Conservation (phyloP, 2,888 invertebrate genomes). For the Tortrix viridana region DNA sequence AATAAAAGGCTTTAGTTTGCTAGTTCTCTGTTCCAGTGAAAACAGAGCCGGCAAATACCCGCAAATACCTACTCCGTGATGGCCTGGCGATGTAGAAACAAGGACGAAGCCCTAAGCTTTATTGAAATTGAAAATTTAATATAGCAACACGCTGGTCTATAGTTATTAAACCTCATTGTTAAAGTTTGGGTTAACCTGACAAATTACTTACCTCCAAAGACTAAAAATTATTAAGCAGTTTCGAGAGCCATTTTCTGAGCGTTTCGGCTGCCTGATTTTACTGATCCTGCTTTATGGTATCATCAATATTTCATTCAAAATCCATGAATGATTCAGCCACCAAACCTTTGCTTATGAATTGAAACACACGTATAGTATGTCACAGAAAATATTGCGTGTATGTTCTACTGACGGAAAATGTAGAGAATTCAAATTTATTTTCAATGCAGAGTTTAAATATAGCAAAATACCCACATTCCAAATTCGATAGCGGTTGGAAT, state of each 20-base stretch:
- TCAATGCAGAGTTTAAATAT: not conserved
- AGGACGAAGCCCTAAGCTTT: not conserved
- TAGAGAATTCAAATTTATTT: not conserved
- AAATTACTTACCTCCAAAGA: not conserved
- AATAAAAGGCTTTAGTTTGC: slow-evolving; percentile 8
- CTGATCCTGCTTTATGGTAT: no score
- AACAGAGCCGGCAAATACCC: slow-evolving; percentile 13
- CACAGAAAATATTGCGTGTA: no score
- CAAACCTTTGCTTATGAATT: no score
- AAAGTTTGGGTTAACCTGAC: not conserved
- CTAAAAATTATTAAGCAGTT: no score
- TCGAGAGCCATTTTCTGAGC: no score
- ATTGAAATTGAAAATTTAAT: not conserved
- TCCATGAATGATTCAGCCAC: no score
- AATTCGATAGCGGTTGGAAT: no score
- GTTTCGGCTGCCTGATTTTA: no score
- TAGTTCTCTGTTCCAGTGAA: slow-evolving; percentile 2
- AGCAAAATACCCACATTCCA: not conserved
- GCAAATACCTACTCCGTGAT: slow-evolving; percentile 14
- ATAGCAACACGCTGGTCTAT: not conserved
- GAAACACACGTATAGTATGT: no score
- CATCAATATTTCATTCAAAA: no score
- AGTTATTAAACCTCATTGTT: not conserved
- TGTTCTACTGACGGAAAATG: no score
- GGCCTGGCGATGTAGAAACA: not conserved